Conservation (phyloP, 2,888 invertebrate genomes). For the Pseudococcus viburni region DNA sequence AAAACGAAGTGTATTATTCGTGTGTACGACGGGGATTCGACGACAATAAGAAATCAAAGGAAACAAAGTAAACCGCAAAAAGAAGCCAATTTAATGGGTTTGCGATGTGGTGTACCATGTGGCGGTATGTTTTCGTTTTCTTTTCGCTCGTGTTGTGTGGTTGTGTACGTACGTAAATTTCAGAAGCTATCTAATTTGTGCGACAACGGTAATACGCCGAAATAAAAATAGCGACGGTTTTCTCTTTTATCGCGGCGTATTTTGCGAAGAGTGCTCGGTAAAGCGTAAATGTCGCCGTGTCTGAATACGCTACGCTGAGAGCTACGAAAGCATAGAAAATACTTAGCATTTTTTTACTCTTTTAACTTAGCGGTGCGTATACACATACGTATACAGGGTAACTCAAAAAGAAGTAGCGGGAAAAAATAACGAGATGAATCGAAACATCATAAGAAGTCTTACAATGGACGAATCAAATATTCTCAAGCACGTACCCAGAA, state of each 20-base stretch:
- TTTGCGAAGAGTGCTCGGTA: slow-evolving; percentile 9
- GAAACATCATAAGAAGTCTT: too few relatives aligned
- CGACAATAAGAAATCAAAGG: not conserved
- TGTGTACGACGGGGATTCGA: not conserved
- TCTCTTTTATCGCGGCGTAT: not conserved
- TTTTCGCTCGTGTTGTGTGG: not conserved
- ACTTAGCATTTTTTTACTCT: not conserved
- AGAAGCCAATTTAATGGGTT: not conserved
- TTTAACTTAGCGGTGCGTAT: not conserved
- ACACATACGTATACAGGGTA: too few relatives aligned
- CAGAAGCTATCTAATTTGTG: slow-evolving; percentile 16
- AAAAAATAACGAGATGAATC: too few relatives aligned
- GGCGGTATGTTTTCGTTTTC: not conserved
- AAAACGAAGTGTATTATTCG: not conserved
- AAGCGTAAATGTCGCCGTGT: slow-evolving; percentile 18
- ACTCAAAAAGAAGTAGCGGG: too few relatives aligned
- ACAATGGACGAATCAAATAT: too few relatives aligned
- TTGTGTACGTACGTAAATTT: slow-evolving; percentile 1
- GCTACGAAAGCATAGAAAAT: not conserved
- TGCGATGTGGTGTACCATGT: not conserved
- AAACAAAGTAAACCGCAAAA: not conserved
- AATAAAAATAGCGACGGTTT: slow-evolving; percentile 1
- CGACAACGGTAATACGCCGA: not conserved
- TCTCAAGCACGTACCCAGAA: too few relatives aligned
- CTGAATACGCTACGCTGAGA: not conserved